A percentile compares a stretch with the other conserved stretches of the same genome.
Conservation (phyloP, 2,113 vertebrate genomes). For the cattle (Bos taurus) region ARS-UCD2.0 NC_037352.1:30919001-30919500, state of each 20-base stretch:
- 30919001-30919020: neutral
- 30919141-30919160: neutral
- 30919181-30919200: neutral
- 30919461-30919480: constrained; percentile 41
- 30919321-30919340: neutral
- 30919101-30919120: neutral
- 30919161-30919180: neutral
- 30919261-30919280: neutral
- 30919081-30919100: neutral
- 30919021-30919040: neutral
- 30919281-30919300: neutral
- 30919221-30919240: neutral
- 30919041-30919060: neutral
- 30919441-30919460: constrained; percentile 28
- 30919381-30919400: neutral
- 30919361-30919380: neutral
- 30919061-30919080: neutral
- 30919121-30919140: neutral
- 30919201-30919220: neutral
- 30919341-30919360: neutral
- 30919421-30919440: constrained; percentile 33
- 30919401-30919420: neutral
- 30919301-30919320: neutral
- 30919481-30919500: neutral
- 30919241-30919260: neutral